Conservation (phyloP, 1,140 invertebrate species). For the Antheraea pernyi region DNA sequence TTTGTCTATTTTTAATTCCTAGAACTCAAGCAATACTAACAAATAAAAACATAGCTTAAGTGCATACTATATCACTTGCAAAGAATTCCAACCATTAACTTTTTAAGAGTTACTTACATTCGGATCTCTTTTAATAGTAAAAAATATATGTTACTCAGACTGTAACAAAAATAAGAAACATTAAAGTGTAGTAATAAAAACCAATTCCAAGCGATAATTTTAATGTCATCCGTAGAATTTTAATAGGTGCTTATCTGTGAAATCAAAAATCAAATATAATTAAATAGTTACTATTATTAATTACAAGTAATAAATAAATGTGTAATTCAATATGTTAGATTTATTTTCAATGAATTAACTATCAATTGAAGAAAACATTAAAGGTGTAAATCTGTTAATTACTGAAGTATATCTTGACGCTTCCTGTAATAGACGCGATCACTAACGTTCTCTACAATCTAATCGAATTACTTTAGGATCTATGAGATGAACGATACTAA, state of each 20-base stretch:
- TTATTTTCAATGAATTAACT: background rate
- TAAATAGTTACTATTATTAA: background rate
- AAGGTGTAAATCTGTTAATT: slow-evolving; percentile 4
- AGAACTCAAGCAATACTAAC: background rate
- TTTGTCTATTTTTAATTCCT: slow-evolving; percentile 32
- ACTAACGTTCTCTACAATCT: background rate
- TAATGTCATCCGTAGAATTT: background rate
- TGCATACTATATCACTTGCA: background rate
- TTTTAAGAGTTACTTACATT: background rate
- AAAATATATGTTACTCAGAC: too few species aligned
- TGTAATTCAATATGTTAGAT: background rate
- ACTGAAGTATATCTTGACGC: background rate
- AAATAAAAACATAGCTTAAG: background rate
- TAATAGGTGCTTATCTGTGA: background rate
- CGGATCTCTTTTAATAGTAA: too few species aligned
- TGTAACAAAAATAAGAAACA: too few species aligned
- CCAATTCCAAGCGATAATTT: too few species aligned
- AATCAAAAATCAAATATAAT: background rate
- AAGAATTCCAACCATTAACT: background rate
- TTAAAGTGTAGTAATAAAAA: too few species aligned
- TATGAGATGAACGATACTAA: background rate
- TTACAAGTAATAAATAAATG: background rate
- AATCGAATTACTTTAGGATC: background rate
- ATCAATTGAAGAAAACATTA: background rate
- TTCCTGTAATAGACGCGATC: background rate